phyloP scores from a whole-genome alignment of 2,888 invertebrate genomes.

The Hypercompe scribonia region DNA sequence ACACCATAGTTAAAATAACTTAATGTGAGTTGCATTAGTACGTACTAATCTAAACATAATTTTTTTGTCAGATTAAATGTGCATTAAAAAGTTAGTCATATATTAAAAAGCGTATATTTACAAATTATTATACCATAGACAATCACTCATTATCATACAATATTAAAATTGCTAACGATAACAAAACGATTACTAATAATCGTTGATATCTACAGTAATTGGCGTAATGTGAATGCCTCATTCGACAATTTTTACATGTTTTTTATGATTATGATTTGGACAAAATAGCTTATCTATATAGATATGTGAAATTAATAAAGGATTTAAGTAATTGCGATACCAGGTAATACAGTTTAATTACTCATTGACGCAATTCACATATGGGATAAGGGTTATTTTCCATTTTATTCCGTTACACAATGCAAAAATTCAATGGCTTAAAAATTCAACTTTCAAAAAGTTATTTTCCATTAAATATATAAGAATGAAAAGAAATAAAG shows the following conservation, averaged over 20 bases:
- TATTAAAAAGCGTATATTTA: conserved; percentile 22
- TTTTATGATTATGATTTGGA: conserved; percentile 36
- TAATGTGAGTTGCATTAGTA: background rate
- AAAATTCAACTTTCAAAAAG: background rate
- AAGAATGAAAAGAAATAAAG: too few species aligned
- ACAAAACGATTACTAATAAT: conserved; percentile 57
- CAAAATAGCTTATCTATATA: conserved; percentile 36
- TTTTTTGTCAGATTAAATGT: background rate
- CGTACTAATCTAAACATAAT: background rate
- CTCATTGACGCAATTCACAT: conserved; percentile 24
- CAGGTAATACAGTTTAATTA: conserved; percentile 37
- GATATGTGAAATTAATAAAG: conserved; percentile 39
- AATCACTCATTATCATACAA: conserved; percentile 51
- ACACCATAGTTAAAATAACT: background rate
- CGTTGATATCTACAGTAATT: conserved; percentile 48
- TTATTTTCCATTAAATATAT: background rate
- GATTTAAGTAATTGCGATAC: conserved; percentile 30
- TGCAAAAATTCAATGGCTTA: background rate
- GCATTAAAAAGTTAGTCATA: background rate
- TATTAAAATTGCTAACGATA: conserved; percentile 51
- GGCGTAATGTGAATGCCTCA: conserved; percentile 52
- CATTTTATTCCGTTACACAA: too few species aligned
- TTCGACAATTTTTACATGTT: conserved; percentile 53
- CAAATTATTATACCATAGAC: conserved; percentile 43
- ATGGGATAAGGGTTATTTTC: background rate